Conservation (phyloP, 2,888 invertebrate genomes). For the Gortyna flavago region DNA sequence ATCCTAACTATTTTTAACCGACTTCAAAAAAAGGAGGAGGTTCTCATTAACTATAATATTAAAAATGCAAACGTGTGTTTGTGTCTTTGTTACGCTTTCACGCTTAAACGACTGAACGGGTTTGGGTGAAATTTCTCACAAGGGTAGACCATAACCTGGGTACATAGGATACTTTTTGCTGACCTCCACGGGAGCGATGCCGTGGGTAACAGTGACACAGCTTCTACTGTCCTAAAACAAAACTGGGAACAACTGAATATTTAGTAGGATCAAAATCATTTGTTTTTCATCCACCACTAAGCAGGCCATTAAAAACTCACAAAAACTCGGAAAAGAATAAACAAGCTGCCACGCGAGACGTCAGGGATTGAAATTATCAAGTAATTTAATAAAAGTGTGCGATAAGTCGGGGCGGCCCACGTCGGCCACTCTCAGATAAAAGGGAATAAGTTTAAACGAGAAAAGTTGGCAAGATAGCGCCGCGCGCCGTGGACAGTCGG, state of each 20-base stretch:
- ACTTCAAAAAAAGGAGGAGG: no score
- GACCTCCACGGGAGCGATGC: neutral
- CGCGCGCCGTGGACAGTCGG: slow-evolving; percentile 67
- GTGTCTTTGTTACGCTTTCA: neutral
- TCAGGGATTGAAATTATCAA: slow-evolving; percentile 85
- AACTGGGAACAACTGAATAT: neutral
- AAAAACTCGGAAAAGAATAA: slow-evolving; percentile 74
- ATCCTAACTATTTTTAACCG: neutral
- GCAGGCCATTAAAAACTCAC: slow-evolving; percentile 36
- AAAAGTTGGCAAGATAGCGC: slow-evolving; percentile 81
- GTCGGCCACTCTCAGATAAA: slow-evolving; percentile 80
- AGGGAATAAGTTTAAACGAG: slow-evolving; percentile 88
- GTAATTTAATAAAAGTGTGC: slow-evolving; percentile 86
- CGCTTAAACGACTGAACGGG: neutral
- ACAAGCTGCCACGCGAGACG: slow-evolving; percentile 76
- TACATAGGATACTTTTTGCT: neutral
- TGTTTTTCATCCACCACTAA: slow-evolving; percentile 2
- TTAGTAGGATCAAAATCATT: neutral
- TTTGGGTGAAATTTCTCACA: neutral
- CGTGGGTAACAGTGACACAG: neutral
- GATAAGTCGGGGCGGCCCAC: slow-evolving; percentile 80
- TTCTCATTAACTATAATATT: neutral
- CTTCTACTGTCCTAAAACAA: neutral
- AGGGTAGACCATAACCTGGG: neutral
- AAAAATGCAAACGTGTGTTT: neutral